Conservation (phyloP, 2,888 invertebrate genomes). For the Amaurobius ferox region DNA sequence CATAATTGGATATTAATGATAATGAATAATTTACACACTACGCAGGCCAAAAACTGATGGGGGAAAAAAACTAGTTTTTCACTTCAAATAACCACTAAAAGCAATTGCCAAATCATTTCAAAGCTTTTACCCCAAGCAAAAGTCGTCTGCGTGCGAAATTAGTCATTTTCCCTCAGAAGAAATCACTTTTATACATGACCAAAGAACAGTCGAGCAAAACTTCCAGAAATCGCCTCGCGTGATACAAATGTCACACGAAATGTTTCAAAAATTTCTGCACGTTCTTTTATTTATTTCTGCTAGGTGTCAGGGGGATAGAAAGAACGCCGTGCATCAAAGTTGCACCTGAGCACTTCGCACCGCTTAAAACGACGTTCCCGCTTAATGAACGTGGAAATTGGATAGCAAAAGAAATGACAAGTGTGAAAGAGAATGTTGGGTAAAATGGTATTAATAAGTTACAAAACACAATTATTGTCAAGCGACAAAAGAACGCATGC, state of each 20-base stretch:
- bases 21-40: neutral
- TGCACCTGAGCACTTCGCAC: conserved; percentile 8
- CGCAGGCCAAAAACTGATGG: neutral
- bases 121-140: neutral
- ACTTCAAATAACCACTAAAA: neutral
- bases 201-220: neutral
- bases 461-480: too few relatives aligned
- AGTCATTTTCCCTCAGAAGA: neutral
- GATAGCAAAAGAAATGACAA: neutral
- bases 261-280: neutral
- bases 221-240: neutral
- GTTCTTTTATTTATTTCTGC: conserved; percentile 10
- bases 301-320: neutral
- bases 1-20: neutral
- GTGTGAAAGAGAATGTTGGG: too few relatives aligned
- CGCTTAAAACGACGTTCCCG: neutral
- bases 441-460: too few relatives aligned
- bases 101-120: neutral
- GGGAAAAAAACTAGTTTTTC: neutral
- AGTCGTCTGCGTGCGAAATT: neutral
- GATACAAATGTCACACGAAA: conserved; percentile 13
- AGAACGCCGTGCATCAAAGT: neutral
- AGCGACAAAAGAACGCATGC: too few relatives aligned
- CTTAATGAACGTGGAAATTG: neutral
- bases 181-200: conserved; percentile 9